Base-by-base conservation (phyloP, 2,888 invertebrate species). In the Temnothorax unifasciatus region DNA sequence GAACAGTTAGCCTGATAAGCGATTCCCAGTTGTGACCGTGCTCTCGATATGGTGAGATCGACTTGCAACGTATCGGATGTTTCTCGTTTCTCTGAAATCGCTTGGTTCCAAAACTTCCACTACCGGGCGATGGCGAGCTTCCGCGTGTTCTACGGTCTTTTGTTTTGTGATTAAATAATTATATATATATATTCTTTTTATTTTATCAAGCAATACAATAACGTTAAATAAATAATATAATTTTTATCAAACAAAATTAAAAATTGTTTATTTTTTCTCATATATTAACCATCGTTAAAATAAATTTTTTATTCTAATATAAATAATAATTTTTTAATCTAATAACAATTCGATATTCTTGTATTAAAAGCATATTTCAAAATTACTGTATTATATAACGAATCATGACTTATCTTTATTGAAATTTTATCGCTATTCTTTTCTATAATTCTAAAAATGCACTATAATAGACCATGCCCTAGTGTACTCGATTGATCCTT, bases 1-100 rank as follows among this genome's bases (percentile, higher is more conserved):
- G 85, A 90, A 92, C 91, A 90, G 91, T 90, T 89, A 91, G 91
- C 88, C 88, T 92, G 91, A 93, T 92, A 93, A 93, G 89, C 87
- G 86, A 92, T 93, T 93, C 91, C 89, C 85, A 89, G 89, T 76
- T 84, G 87, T 85, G 86, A 85, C 84, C 85, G 84, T 86, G 90
- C 83, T 92, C 92, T 88, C 87, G 83, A 91, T 92, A 92, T 90
- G 91, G 93, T 75, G 71, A 90, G 84, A 84, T 85, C 90, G 86
- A 89, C 89, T 91, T 90, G 71, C 73, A 18, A 77, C 81, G 83
- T 71, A 84, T 83, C 79, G 83, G 75, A 88, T 71, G 82, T 83
- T 86, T 84, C 84, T 84, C 88, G 81, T 59, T 77, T 77, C 68
- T 73, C 63, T 83, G 69, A 87, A 89, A 86, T 86, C 77, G 44